Percentiles rank a stretch among this genome's conserved stretches.
Evolutionary conservation across 2,888 invertebrate species (phyloP).

Genomic region (Rhodophaea formosa): DNA sequence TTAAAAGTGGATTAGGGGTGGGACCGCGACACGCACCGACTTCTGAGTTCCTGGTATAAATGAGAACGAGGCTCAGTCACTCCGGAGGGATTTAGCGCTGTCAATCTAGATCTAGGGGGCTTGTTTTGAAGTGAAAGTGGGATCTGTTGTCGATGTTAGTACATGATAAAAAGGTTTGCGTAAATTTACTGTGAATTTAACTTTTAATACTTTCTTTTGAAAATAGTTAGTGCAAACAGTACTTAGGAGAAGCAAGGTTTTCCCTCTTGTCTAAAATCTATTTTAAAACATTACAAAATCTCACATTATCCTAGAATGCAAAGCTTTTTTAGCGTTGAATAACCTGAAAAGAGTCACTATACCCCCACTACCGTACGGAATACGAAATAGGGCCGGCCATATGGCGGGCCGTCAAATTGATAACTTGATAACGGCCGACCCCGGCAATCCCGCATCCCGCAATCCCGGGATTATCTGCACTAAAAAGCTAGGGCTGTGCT

Average conservation of each 20-base stretch:
- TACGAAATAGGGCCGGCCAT: slow-evolving; percentile 23
- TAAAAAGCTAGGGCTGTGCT: slow-evolving; percentile 38
- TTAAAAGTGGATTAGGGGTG: slow-evolving; percentile 73
- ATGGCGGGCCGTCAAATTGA: slow-evolving; percentile 62
- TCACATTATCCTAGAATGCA: too few species aligned
- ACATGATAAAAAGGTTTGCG: too few species aligned
- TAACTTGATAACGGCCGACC: slow-evolving; percentile 69
- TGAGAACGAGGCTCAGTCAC: slow-evolving; percentile 15
- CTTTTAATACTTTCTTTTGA: too few species aligned
- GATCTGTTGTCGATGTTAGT: too few species aligned
- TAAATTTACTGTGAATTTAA: too few species aligned
- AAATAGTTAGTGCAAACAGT: too few species aligned
- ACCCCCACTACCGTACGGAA: slow-evolving; percentile 3
- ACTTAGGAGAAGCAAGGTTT: too few species aligned
- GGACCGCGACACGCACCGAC: slow-evolving; percentile 37
- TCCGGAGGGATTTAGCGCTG: slow-evolving; percentile 16
- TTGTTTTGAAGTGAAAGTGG: background rate
- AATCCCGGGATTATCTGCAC: slow-evolving; percentile 35
- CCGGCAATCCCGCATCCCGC: slow-evolving; percentile 35
- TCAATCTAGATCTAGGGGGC: slow-evolving; percentile 8
- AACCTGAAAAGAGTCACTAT: slow-evolving; percentile 10
- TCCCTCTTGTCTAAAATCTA: too few species aligned
- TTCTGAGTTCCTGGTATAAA: slow-evolving; percentile 21
- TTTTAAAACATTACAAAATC: too few species aligned
- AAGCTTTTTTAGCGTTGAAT: too few species aligned